Conservation (phyloP, 2,797 vertebrate genomes). For the Okamejei kenojei region DNA sequence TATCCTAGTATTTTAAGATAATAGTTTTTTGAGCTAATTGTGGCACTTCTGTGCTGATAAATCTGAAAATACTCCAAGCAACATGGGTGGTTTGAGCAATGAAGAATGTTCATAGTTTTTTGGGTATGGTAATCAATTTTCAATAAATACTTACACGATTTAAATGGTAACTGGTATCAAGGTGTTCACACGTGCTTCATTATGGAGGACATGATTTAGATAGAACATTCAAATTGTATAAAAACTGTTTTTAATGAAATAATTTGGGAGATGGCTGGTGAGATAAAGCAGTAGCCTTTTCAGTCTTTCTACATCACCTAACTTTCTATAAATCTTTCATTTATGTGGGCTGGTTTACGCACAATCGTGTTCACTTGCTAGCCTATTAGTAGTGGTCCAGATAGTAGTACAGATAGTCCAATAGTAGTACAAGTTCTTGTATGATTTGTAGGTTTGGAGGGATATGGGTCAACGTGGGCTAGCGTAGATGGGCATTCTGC, state of each 20-base stretch:
- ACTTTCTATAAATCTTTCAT: neutral
- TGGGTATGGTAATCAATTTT: neutral
- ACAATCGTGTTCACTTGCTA: neutral
- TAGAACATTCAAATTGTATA: neutral
- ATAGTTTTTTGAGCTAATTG: neutral
- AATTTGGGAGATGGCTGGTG: neutral
- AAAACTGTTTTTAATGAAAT: neutral
- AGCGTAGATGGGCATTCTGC: too few relatives aligned
- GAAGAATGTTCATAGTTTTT: neutral
- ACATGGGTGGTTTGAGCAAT: neutral
- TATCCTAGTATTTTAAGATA: neutral
- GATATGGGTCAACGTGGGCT: too few relatives aligned
- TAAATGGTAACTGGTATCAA: neutral
- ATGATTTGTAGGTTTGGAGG: neutral
- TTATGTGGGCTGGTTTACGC: neutral
- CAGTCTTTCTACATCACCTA: neutral
- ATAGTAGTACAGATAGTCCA: too few relatives aligned
- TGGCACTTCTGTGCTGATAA: neutral
- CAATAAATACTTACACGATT: neutral
- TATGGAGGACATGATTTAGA: neutral
- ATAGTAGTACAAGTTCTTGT: neutral
- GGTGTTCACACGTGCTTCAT: neutral
- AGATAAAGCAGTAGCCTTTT: neutral
- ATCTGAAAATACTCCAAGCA: neutral
- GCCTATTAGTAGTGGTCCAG: too few relatives aligned